These are phyloP conservation scores for Diceros bicornis DNA, from an alignment of 2,797 vertebrate species.

Conservation along the genomic window DNA sequence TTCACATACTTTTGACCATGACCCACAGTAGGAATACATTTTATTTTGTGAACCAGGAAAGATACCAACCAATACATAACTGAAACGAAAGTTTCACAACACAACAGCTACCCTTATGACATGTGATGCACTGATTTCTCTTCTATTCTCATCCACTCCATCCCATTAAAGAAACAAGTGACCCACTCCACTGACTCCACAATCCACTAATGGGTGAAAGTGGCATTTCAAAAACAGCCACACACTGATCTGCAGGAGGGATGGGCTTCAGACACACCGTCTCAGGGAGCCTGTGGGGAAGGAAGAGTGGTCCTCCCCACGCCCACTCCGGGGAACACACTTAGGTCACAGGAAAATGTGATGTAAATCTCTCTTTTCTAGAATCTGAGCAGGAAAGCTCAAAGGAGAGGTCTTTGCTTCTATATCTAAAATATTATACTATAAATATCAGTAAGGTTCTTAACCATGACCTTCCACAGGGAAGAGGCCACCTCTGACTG, in stretches of 20 bases:
- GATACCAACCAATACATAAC: background rate
- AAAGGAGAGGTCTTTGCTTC: background rate
- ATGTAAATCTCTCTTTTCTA: background rate
- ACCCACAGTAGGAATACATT: background rate
- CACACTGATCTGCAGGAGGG: background rate
- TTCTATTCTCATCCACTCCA: background rate
- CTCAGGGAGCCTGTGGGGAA: background rate
- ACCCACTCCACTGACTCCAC: background rate
- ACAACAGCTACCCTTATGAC: background rate
- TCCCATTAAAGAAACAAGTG: background rate
- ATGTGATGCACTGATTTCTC: background rate
- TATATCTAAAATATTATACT: background rate
- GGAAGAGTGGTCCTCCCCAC: background rate
- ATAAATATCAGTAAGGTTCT: background rate
- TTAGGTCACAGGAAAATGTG: background rate
- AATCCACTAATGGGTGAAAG: background rate
- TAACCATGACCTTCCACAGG: background rate
- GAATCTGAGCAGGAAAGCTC: background rate
- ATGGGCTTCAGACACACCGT: background rate
- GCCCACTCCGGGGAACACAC: background rate
- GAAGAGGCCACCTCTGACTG: background rate
- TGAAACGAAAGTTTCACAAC: background rate
- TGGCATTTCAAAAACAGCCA: background rate
- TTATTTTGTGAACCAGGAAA: constrained; percentile 68
- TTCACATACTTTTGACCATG: background rate